A percentile compares a stretch with the other conserved stretches of the same genome.
Conservation (phyloP, 2,113 vertebrate species). For the Hipposideros armiger region DNA sequence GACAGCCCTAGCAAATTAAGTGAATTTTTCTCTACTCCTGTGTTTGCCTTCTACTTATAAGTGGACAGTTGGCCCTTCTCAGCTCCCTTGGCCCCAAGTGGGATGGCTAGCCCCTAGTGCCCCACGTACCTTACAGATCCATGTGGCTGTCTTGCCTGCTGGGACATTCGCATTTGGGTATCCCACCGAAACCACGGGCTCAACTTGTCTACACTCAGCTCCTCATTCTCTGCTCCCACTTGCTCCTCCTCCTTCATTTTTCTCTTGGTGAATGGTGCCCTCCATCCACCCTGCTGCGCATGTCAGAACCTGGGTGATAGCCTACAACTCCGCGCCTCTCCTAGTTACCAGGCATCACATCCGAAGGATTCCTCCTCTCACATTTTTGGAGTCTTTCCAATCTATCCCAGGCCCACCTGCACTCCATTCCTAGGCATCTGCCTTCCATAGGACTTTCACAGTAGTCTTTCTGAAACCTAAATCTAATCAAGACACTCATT, state of each 20-base stretch:
- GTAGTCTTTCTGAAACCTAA: not conserved
- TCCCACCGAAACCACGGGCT: not conserved
- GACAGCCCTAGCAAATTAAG: not conserved
- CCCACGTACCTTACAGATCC: not conserved
- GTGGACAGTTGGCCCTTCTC: not conserved
- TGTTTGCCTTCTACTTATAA: not conserved
- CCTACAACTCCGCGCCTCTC: accelerated
- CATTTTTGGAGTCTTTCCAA: not conserved
- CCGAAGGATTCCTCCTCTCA: not conserved
- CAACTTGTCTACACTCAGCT: not conserved
- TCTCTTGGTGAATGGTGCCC: not conserved
- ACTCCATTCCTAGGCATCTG: not conserved
- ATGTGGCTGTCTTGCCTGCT: not conserved
- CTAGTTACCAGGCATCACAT: not conserved
- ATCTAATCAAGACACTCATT: not conserved
- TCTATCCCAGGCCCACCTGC: not conserved
- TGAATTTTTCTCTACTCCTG: not conserved
- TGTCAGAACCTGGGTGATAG: not conserved
- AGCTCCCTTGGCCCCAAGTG: too few species aligned
- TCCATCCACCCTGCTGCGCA: not conserved
- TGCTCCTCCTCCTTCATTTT: not conserved
- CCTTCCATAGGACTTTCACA: not conserved
- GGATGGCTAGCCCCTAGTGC: not conserved
- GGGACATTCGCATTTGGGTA: not conserved
- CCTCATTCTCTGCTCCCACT: not conserved